A percentile compares a stretch with the other conserved stretches of the same genome.
These are phyloP conservation scores for Ischnura elegans DNA, from an alignment of 2,888 invertebrate species.

Conservation along the genomic window DNA sequence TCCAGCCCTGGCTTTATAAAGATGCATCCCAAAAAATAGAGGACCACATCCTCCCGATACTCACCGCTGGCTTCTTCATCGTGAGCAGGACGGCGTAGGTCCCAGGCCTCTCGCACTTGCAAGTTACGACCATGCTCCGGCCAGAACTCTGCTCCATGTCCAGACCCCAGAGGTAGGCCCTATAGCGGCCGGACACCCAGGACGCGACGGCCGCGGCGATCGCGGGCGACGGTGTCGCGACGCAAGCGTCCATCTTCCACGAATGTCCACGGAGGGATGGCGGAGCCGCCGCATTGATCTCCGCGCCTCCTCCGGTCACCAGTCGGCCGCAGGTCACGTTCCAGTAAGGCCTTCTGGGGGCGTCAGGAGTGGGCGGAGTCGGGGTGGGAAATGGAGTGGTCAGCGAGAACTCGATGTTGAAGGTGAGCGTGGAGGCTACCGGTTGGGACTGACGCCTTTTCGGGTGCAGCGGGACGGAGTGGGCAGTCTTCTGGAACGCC, in stretches of 20 bases:
- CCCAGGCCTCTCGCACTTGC: slow-evolving; percentile 83
- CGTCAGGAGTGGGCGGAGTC: background rate
- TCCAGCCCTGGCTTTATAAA: no score
- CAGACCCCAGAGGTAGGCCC: slow-evolving; percentile 80
- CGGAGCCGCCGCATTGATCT: background rate
- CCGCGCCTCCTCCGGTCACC: slow-evolving; percentile 18
- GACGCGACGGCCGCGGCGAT: slow-evolving; percentile 52
- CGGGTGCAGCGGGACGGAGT: slow-evolving; percentile 12
- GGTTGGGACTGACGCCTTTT: slow-evolving; percentile 54
- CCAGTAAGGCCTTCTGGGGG: slow-evolving; percentile 17
- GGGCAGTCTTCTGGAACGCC: slow-evolving; percentile 50
- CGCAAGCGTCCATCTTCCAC: slow-evolving; percentile 50
- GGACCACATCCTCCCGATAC: slow-evolving; percentile 74
- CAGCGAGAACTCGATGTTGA: slow-evolving; percentile 52
- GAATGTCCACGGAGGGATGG: slow-evolving; percentile 47
- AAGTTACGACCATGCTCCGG: slow-evolving; percentile 79
- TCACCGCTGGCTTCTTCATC: slow-evolving; percentile 79
- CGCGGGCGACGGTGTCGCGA: slow-evolving; percentile 39
- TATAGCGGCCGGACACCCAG: slow-evolving; percentile 51
- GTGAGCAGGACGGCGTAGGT: slow-evolving; percentile 83
- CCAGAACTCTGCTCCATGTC: slow-evolving; percentile 75
- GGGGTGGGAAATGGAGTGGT: slow-evolving; percentile 50
- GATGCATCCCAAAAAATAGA: no score
- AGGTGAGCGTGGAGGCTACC: slow-evolving; percentile 7
- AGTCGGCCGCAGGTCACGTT: slow-evolving; percentile 48